Conservation (phyloP, 2,113 vertebrate genomes). For the Actinemys pallida region DNA sequence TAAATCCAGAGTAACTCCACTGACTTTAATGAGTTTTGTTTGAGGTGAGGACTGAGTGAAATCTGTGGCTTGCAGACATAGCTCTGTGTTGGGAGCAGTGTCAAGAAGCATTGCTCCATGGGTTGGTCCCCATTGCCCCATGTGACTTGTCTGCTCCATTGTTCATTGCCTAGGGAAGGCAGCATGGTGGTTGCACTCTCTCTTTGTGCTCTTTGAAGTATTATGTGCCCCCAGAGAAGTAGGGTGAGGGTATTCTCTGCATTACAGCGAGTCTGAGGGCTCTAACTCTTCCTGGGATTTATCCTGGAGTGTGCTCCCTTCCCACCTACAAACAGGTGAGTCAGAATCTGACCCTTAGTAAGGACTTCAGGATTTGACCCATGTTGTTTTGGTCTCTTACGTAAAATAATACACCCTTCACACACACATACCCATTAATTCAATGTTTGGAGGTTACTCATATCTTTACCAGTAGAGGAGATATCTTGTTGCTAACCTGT, state of each 20-base stretch:
- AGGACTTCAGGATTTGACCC: neutral
- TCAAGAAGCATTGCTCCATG: neutral
- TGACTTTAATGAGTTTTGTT: no score
- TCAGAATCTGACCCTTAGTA: neutral
- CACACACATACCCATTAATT: neutral
- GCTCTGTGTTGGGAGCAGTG: neutral
- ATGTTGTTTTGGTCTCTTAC: neutral
- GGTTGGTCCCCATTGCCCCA: neutral
- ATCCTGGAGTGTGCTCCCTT: neutral
- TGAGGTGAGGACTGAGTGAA: no score
- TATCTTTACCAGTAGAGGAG: neutral
- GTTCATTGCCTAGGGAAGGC: neutral
- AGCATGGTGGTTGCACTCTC: neutral
- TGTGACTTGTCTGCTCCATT: neutral
- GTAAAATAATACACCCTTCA: neutral
- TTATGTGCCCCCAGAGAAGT: neutral
- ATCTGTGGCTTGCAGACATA: neutral
- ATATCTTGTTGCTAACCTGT: constrained; percentile 43
- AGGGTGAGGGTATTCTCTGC: neutral
- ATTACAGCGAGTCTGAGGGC: rapidly evolving
- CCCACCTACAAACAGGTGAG: rapidly evolving
- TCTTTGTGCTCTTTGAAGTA: neutral
- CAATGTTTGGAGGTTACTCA: neutral
- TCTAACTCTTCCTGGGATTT: rapidly evolving
- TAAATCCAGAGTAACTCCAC: neutral